Conservation (phyloP, 1,140 invertebrate species). For the Hesperophylax magnus region DNA sequence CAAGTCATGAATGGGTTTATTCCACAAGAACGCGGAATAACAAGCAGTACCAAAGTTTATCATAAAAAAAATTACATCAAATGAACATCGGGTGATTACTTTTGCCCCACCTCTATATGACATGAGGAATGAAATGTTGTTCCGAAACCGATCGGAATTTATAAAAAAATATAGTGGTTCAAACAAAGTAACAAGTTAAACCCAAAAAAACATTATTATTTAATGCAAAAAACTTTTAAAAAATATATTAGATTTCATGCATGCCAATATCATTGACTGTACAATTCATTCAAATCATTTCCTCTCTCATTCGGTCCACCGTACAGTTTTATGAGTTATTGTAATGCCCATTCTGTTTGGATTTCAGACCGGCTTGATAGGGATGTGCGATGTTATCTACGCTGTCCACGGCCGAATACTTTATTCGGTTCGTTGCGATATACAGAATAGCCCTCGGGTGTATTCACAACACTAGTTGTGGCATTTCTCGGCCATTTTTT, state of each 20-base stretch:
- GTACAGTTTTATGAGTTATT: conserved; percentile 56
- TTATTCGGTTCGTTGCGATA: conserved; percentile 46
- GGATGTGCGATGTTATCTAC: conserved; percentile 57
- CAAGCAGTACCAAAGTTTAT: too few species aligned
- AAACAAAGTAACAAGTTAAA: too few species aligned
- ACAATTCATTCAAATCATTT: conserved; percentile 37
- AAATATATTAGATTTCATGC: background rate
- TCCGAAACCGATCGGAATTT: too few species aligned
- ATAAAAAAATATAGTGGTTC: too few species aligned
- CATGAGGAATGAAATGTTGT: too few species aligned
- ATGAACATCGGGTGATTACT: too few species aligned
- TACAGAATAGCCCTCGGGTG: conserved; percentile 49
- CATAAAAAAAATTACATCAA: too few species aligned
- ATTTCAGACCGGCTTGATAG: conserved; percentile 38
- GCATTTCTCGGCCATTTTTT: conserved; percentile 14
- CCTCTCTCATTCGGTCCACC: conserved; percentile 46
- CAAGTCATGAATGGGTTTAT: too few species aligned
- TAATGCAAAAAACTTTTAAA: too few species aligned
- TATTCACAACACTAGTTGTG: conserved; percentile 44
- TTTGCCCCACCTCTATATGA: too few species aligned
- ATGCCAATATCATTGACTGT: conserved; percentile 14
- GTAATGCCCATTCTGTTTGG: conserved; percentile 24
- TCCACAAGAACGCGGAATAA: too few species aligned
- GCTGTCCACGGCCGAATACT: conserved; percentile 48
- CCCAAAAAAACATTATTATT: too few species aligned